phyloP scores from a whole-genome alignment of 2,888 invertebrate species.

The Siphlonurus alternatus region DNA sequence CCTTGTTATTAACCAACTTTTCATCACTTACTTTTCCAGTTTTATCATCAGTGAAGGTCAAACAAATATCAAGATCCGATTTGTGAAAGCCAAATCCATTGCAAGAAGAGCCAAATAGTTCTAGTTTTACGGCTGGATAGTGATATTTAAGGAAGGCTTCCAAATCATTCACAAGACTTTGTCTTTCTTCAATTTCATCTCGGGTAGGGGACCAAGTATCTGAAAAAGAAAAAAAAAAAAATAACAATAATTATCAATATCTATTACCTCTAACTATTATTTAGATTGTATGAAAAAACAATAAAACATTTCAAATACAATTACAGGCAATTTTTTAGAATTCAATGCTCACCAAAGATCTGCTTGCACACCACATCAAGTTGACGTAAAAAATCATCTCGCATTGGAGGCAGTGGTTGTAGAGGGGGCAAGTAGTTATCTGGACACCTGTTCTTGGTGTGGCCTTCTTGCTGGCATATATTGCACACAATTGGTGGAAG shows the following conservation, averaged over 20 bases:
- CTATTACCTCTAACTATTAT: background rate
- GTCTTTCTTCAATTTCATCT: constrained; percentile 18
- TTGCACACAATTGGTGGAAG: constrained; percentile 25
- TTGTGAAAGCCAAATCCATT: constrained; percentile 38
- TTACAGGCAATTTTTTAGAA: background rate
- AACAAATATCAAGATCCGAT: constrained; percentile 40
- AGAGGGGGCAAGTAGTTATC: constrained; percentile 29
- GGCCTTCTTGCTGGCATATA: constrained; percentile 31
- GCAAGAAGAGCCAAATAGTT: constrained; percentile 37
- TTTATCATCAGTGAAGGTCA: constrained; percentile 28
- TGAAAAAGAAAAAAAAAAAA: constrained; percentile 9
- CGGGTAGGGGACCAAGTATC: constrained; percentile 15
- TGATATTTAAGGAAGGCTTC: constrained; percentile 21
- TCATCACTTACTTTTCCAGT: constrained; percentile 22
- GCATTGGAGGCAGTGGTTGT: constrained; percentile 23
- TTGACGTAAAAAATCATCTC: constrained; percentile 18
- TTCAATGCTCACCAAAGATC: constrained; percentile 20
- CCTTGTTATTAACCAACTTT: too few species aligned
- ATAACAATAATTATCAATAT: background rate
- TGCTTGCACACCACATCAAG: constrained; percentile 22
- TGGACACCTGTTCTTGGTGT: constrained; percentile 29
- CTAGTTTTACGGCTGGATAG: constrained; percentile 26
- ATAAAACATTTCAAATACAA: background rate
- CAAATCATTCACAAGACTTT: constrained; percentile 23
- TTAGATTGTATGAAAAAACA: background rate